phyloP scores from a whole-genome alignment of 37 sponge, comb jelly and placozoan genomes.

The Crambe crambe region DNA sequence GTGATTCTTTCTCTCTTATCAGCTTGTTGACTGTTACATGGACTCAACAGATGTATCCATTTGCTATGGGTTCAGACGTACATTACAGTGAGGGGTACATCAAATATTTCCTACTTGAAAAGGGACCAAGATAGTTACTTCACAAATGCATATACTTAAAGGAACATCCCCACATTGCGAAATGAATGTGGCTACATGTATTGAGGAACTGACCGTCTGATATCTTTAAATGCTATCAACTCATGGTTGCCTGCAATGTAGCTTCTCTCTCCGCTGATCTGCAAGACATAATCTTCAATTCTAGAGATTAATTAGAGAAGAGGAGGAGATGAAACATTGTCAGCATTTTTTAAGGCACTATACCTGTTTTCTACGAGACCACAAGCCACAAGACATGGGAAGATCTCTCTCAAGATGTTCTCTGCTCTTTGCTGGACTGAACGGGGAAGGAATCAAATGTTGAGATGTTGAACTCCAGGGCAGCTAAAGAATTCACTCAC shows the following conservation, averaged over 20 bases:
- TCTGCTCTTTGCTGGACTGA: conserved; percentile 31
- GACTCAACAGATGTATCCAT: too few relatives aligned
- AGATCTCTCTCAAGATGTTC: conserved; percentile 33
- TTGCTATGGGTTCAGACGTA: too few relatives aligned
- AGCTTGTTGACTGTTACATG: too few relatives aligned
- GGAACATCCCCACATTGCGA: not conserved
- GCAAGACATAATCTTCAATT: conserved; percentile 51
- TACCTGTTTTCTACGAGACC: conserved; percentile 37
- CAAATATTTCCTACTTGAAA: too few relatives aligned
- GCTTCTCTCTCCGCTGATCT: conserved; percentile 56
- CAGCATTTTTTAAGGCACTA: not conserved
- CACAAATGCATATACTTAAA: not conserved
- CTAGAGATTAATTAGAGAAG: not conserved
- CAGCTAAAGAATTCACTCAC: not conserved
- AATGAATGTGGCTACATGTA: not conserved
- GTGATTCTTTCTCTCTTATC: too few relatives aligned
- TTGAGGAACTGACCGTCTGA: conserved; percentile 30
- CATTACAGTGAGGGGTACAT: too few relatives aligned
- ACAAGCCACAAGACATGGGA: conserved; percentile 57
- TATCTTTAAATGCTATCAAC: conserved; percentile 55
- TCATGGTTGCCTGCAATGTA: conserved; percentile 59
- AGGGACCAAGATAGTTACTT: not conserved
- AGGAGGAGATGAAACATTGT: not conserved
- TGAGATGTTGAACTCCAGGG: not conserved
- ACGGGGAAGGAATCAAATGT: not conserved